Base-by-base conservation (phyloP, 2,888 invertebrate genomes). In the Marronus borbonicus region DNA sequence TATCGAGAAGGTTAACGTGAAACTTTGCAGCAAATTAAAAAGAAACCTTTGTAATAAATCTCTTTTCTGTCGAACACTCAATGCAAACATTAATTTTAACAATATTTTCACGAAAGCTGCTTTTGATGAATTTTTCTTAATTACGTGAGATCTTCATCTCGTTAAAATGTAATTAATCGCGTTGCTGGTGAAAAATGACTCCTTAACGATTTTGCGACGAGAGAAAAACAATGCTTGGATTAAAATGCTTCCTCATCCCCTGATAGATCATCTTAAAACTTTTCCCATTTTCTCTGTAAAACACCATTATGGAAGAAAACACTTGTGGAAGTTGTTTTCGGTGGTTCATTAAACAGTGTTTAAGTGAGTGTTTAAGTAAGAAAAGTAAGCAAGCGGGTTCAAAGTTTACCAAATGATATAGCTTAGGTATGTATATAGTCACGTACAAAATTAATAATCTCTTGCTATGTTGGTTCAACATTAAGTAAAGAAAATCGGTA, bases 201-300 rank as follows among this genome's bases (percentile, higher is more conserved):
- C 24, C 24, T 50, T 68, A 68, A 68, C 50, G 24, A 68, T 20
- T 10, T 5, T 10, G 14, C 17, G 55, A 66, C 39, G n/a, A 17
- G 20, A 39, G 17, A 50, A 28, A 68, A 68, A 24, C 8, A 28
- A 3, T 62, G 31, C 31, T 12, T 28, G 12, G 20, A 24, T 49
- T 49, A 49, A 14, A 49, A 24, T 50, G 24, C 8, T 68, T 24
- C 24, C 44, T 68, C 49, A 44, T 49, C 8, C 31, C 14, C n/a
- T 28, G 24, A 50, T 58, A 24, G 20, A 20, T 50, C 50, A 49
- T 50, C 24, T 68, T 68, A 50, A 68, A 49, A 50, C 68, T 68
- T 68, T 68, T 50, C 50, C 24, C 28, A 49, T 68, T 68, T 68
- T 50, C 36, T 50, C 24, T 14, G 28, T 68, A 50, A 68, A 65